These are phyloP conservation scores for Chelmon rostratus DNA, from an alignment of 2,797 vertebrate species.

Conservation along the genomic window DNA sequence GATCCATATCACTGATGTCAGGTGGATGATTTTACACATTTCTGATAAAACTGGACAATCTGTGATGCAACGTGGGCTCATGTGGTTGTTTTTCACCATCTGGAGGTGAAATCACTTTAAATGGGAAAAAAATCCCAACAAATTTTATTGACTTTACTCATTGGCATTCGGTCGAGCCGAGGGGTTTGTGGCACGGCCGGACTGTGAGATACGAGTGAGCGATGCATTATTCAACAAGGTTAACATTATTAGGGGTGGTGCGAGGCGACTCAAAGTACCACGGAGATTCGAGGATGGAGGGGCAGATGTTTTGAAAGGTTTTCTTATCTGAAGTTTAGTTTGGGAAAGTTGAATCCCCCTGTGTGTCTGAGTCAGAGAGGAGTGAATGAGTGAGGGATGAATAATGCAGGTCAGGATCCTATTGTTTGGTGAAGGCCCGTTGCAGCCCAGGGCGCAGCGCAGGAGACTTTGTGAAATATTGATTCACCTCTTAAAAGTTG, in stretches of 20 bases:
- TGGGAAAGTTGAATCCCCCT: conserved; percentile 66
- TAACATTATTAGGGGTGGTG: conserved; percentile 52
- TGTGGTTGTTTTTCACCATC: background rate
- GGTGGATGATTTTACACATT: conserved; percentile 1
- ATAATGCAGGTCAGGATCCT: conserved; percentile 80
- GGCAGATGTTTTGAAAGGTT: conserved; percentile 58
- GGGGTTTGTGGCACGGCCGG: background rate
- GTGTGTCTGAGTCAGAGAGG: conserved; percentile 54
- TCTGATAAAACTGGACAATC: background rate
- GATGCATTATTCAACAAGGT: conserved; percentile 69
- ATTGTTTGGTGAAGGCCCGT: conserved; percentile 75
- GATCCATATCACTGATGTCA: background rate
- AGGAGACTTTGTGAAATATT: conserved; percentile 79
- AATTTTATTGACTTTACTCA: conserved; percentile 24
- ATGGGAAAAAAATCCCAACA: conserved; percentile 11
- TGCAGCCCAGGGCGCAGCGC: conserved; percentile 37
- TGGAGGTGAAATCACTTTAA: background rate
- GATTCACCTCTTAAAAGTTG: conserved; percentile 77
- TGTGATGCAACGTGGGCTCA: background rate
- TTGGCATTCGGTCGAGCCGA: conserved; percentile 13
- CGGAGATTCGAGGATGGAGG: conserved; percentile 35
- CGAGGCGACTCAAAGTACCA: conserved; percentile 31
- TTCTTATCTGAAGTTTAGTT: conserved; percentile 65
- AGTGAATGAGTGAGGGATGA: conserved; percentile 74
- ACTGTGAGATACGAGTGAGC: conserved; percentile 31